A percentile compares a stretch with the other conserved stretches of the same genome.
Conservation (phyloP, 2,888 invertebrate species). For the Sphaerophoria rueppellii region DNA sequence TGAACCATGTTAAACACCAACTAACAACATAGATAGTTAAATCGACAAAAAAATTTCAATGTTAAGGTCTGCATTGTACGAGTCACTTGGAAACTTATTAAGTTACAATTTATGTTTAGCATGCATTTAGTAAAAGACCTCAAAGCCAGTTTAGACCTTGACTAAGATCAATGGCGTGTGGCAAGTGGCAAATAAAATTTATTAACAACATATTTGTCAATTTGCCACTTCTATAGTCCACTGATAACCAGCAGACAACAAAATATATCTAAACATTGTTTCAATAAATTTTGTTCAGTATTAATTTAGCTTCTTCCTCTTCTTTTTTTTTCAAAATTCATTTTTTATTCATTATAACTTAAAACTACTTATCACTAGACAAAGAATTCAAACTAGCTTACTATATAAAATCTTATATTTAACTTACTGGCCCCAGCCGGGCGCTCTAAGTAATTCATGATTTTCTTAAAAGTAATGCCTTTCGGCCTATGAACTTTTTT, state of each 20-base stretch:
- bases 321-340: too few relatives aligned
- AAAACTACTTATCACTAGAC: too few relatives aligned
- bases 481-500: too few relatives aligned
- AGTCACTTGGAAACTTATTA: neutral
- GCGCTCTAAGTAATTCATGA: too few relatives aligned
- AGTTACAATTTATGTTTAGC: neutral
- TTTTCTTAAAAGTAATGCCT: too few relatives aligned
- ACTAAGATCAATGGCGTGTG: neutral
- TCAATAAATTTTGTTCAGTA: constrained; percentile 31
- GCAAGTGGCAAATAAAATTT: constrained; percentile 11
- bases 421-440: too few relatives aligned
- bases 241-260: too few relatives aligned
- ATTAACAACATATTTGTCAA: constrained; percentile 53
- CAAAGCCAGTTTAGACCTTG: neutral
- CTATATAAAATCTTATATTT: too few relatives aligned
- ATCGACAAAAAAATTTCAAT: neutral
- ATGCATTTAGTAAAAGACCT: neutral
- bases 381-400: too few relatives aligned
- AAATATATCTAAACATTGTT: constrained; percentile 1
- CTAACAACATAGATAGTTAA: neutral
- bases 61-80: neutral
- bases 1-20: neutral
- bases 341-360: too few relatives aligned
- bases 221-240: neutral
- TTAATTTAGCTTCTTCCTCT: too few relatives aligned